Conservation (phyloP, 2,113 vertebrate genomes). For the Calyptomena viridis region DNA sequence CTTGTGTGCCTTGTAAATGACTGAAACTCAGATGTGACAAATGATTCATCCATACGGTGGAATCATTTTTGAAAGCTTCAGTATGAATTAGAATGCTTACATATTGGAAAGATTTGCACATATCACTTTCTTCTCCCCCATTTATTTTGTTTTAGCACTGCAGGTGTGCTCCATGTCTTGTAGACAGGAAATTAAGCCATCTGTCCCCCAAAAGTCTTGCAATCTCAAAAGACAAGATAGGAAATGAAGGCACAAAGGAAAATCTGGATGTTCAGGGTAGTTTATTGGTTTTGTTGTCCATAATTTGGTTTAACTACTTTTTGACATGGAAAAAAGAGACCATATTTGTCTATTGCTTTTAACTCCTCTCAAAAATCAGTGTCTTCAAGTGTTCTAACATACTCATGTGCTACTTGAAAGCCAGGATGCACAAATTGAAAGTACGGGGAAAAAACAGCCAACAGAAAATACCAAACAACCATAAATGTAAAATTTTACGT, state of each 20-base stretch:
- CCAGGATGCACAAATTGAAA: not conserved
- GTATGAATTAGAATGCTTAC: not conserved
- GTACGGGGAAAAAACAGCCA: rapidly evolving
- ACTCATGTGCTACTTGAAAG: not conserved
- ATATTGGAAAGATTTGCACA: not conserved
- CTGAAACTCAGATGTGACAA: constrained; percentile 2
- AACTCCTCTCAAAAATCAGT: not conserved
- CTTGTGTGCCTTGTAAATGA: not conserved
- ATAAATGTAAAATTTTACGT: not conserved
- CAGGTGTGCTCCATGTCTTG: not conserved
- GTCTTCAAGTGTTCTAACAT: not conserved
- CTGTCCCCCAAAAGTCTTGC: not conserved
- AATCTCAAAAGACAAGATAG: not conserved
- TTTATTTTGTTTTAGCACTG: not conserved
- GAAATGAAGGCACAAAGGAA: not conserved
- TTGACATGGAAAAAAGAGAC: not conserved
- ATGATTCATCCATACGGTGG: not conserved
- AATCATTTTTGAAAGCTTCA: not conserved
- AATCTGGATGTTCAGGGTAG: not conserved
- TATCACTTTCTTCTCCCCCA: not conserved
- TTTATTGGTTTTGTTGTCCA: not conserved
- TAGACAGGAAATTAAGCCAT: not conserved
- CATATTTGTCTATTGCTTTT: not conserved
- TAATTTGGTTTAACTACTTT: not conserved
- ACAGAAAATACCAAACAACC: not conserved